Evolutionary conservation across 1,140 invertebrate genomes (phyloP), one percentile per base, ranked within the genome.

Genomic region (Cataglyphis hispanica): DNA sequence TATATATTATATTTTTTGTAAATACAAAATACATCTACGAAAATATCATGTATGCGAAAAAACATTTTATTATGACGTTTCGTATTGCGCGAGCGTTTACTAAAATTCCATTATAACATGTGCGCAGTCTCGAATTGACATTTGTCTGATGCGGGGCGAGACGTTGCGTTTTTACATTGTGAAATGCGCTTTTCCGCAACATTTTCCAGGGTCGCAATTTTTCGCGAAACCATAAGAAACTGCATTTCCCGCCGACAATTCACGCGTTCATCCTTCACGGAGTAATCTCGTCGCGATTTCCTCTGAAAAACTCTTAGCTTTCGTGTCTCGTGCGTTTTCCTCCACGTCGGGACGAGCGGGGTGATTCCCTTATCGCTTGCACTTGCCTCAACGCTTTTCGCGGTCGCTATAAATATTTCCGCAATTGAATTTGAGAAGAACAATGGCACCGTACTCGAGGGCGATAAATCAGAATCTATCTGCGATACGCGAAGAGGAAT

Each of bases 371-470:
- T 83, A 83, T 83, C 78, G 78, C 66, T 67, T 50, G 50, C 78
- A 25, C 66, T 13, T 37, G 53, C 34, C 72, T 66, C 67, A 83
- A 83, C 53, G 66, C 67, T 83, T 72, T 56, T 56, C 66, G 67
- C 78, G 53, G 53, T 53, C 67, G 67, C 67, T 67, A 83, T 74
- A 83, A 83, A 83, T 83, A 83, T 83, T 72, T 83, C 78, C 78
- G 78, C 78, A 60, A 83, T 83, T 83, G 78, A 83, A 83, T 83
- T 72, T 83, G 78, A 83, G 67, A 67, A 72, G 78, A 83, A 83
- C 78, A 83, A 83, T 83, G 78, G 53, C n/a, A n/a, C 11, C 67
- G 78, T 22, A 7, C 53, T 74, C 19, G 67, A 43, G 67, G 37
- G 67, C 78, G n/a, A 83, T 83, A 83, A 83, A 83, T 80, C 77